Conservation (phyloP, 2,797 vertebrate species). For the Champsocephalus gunnari region DNA sequence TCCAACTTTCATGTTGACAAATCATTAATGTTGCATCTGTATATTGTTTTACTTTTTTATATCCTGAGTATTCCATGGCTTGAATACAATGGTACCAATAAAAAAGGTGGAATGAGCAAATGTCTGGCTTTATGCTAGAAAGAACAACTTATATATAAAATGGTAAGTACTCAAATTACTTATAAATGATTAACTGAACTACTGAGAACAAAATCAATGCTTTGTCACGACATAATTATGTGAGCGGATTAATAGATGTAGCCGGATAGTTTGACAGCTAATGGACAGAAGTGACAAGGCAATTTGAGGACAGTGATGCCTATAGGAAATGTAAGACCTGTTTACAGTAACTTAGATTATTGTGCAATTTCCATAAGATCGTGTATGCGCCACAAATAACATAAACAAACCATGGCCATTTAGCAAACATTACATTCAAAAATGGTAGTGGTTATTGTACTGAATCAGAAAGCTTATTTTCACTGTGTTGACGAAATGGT, state of each 20-base stretch:
- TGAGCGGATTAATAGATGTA: not conserved
- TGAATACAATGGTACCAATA: too few relatives aligned
- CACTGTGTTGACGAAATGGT: slow-evolving; percentile 13
- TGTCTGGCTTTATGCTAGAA: not conserved
- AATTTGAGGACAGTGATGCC: slow-evolving; percentile 46
- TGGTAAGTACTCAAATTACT: not conserved
- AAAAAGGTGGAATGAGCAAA: not conserved
- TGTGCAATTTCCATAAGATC: not conserved
- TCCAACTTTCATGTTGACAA: too few relatives aligned
- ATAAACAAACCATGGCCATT: too few relatives aligned
- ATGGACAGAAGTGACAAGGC: slow-evolving; percentile 72
- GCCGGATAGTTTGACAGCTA: slow-evolving; percentile 48
- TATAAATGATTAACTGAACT: too few relatives aligned
- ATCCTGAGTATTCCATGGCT: too few relatives aligned
- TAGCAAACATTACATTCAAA: not conserved
- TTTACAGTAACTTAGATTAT: slow-evolving; percentile 1
- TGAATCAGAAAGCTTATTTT: not conserved
- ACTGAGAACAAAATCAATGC: not conserved
- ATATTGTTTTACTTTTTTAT: too few relatives aligned
- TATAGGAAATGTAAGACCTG: not conserved
- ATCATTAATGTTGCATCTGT: too few relatives aligned
- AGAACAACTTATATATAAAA: fast-evolving
- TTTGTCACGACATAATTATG: not conserved
- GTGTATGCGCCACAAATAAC: too few relatives aligned
- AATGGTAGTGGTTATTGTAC: not conserved